A percentile compares a stretch with the other conserved stretches of the same genome.
Evolutionary conservation across 2,888 invertebrate genomes (phyloP).

Genomic region (Sinotaia quadrata): DNA sequence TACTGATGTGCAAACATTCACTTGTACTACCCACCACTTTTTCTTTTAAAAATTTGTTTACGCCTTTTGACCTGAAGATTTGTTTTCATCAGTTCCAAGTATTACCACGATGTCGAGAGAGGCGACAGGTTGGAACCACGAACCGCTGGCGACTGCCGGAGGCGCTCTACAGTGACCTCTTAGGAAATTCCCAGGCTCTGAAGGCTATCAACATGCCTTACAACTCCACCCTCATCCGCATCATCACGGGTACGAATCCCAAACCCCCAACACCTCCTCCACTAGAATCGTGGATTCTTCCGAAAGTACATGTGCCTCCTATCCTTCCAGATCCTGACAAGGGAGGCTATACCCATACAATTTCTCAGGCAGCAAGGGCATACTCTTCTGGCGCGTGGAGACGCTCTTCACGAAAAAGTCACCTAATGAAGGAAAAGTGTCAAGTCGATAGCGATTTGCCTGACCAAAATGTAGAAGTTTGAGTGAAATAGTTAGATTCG

Average conservation of each 20-base stretch:
- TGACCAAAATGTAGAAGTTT: no score
- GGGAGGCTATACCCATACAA: conserved; percentile 1
- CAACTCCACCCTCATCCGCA: conserved; percentile 58
- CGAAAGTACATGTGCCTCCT: neutral
- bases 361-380: neutral
- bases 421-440: neutral
- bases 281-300: neutral
- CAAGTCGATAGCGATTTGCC: neutral
- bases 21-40: no score
- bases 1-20: no score
- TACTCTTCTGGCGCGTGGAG: neutral
- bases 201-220: conserved; percentile 61
- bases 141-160: conserved; percentile 70
- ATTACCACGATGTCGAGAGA: conserved; percentile 57
- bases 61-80: no score
- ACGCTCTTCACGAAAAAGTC: neutral
- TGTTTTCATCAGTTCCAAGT: conserved; percentile 86
- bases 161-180: conserved; percentile 66
- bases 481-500: neutral
- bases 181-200: conserved; percentile 68
- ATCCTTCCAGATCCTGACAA: neutral
- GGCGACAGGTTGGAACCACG: conserved; percentile 64
- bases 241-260: conserved; percentile 57
- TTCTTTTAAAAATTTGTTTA: no score
- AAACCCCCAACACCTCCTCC: conserved; percentile 10